Base-by-base conservation (phyloP, 37 sponge, comb jelly and placozoan species). In the Cladorhizidae sp. region DNA sequence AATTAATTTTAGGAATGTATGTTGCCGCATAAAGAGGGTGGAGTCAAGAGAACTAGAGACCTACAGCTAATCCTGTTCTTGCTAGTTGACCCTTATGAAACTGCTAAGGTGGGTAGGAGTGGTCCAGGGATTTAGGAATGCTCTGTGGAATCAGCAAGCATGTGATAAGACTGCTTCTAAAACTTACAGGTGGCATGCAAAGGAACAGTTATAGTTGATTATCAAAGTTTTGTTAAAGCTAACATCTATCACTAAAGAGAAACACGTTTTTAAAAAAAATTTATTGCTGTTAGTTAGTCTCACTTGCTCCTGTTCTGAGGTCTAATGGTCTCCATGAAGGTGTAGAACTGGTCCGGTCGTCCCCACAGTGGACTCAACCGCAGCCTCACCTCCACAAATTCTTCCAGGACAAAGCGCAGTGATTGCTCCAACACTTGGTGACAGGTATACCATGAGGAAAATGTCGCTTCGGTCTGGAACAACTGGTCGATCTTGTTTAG, bases 301-400 rank as follows among this genome's bases (percentile, higher is more conserved):
- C 28, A 75, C 84, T 21, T 76, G 54, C 50, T 49, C 74, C 61
- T 80, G 37, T 56, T 39, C 38, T 56, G 64, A 45, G 56, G 72
- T 35, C 15, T 42, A 2, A 73, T 38, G 23, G 65, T 58, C 55
- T 70, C 72, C 23, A 89, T 69, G 62, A 83, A 89, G 7, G 58
- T 40, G 67, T 79, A 83, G 40, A 76, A 41, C 9, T 74, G 70
- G 12, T 58, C 71, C 6, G 80, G 73, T 0, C 67, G 62, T 14
- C 49, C 36, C 86, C 86, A 90, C 51, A 18, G 25, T 40, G 91
- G 91, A 61, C 83, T 85, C 20, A 86, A 32, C 36, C 81, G 51
- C 26, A 90, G 61, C 29, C 85, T 70, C 41, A 90, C 63, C 18
- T 85, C 82, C 22, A 90, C 73, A 45, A 45, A 45, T 29, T 50